Evolutionary conservation across 1,140 invertebrate species (phyloP), one percentile per base, ranked within the genome.

Genomic region (Drosophila equinoxialis): DNA sequence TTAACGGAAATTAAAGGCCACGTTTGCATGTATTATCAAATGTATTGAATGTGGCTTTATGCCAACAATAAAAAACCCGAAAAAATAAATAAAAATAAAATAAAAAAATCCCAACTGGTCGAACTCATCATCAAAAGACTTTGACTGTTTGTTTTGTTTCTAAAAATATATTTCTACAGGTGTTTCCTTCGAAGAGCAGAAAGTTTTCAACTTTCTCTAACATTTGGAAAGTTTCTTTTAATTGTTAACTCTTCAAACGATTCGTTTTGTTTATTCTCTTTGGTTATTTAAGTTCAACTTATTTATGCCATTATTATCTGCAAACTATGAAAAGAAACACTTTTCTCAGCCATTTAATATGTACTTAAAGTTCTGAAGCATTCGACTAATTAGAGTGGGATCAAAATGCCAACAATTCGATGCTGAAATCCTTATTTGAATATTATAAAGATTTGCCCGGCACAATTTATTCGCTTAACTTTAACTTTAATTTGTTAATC

Each of bases 1-100:
- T 87, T 71, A 87, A 58, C 80, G 83, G 77, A 87, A 89, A 87
- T 87, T 87, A 89, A 87, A 77, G 45, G 45, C 45, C 45, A 51
- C 17, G 8, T 23, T 23, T 51, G 45, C 20, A 51, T 51, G 17
- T n/a, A 51, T 11, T 51, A 77, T 63, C 51, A 48, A 45, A 68
- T 60, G 63, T 3, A 60, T 57, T 33, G 73, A 17, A 35, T 33
- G 66, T 39, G 71, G 66, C 45, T 37, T 39, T 59, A 20, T 59
- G 33, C 14, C 17, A 51, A 51, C 17, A 51, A 51, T 17, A 17
- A 11, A 48, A 48, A 14, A 14, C 6, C 42, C 14, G 13, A 45
- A 42, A 42, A 0, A 42, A n/a, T 14, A 42, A 48, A 6, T 6
- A 6, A 30, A 6, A 30, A 30, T 30, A 30, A 30, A 30, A 30